Percentiles rank a stretch among this genome's conserved stretches.
Evolutionary conservation across 2,113 vertebrate species (phyloP).

Genomic region (Pseudonaja textilis): DNA sequence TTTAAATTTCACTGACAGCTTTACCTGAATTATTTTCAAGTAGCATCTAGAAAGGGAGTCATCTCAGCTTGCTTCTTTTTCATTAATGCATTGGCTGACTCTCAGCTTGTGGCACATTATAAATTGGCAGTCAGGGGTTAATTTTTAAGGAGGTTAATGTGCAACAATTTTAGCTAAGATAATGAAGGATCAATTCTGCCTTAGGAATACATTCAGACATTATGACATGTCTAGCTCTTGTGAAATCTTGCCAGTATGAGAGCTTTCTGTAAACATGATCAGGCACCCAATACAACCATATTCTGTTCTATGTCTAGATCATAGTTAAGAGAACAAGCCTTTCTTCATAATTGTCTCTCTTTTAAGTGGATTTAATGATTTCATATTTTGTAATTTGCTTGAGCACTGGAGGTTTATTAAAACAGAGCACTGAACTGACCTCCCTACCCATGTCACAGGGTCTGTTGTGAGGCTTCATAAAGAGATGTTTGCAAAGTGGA

Average conservation of each 20-base stretch:
- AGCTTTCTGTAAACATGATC: conserved; percentile 10
- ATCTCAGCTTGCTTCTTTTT: background rate
- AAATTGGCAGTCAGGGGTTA: background rate
- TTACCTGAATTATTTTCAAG: background rate
- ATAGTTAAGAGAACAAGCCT: conserved; percentile 12
- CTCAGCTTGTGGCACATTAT: background rate
- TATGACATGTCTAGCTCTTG: background rate
- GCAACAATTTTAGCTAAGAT: background rate
- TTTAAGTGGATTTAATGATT: conserved; percentile 49
- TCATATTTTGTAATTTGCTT: conserved; percentile 52
- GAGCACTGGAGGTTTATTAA: conserved; percentile 52
- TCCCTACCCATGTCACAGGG: conserved; percentile 23
- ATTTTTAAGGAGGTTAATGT: conserved; percentile 2
- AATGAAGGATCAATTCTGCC: background rate
- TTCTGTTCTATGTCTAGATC: background rate
- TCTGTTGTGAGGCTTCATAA: conserved; percentile 30
- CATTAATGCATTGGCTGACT: background rate
- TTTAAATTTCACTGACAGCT: background rate
- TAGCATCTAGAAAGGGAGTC: background rate
- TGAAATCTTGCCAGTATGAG: background rate
- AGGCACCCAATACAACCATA: background rate
- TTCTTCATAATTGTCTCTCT: conserved; percentile 12
- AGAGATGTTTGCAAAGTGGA: conserved; percentile 37
- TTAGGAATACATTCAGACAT: background rate
- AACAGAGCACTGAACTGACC: conserved; percentile 54